phyloP scores from a whole-genome alignment of 2,888 invertebrate genomes.

The Athalia cordata region DNA sequence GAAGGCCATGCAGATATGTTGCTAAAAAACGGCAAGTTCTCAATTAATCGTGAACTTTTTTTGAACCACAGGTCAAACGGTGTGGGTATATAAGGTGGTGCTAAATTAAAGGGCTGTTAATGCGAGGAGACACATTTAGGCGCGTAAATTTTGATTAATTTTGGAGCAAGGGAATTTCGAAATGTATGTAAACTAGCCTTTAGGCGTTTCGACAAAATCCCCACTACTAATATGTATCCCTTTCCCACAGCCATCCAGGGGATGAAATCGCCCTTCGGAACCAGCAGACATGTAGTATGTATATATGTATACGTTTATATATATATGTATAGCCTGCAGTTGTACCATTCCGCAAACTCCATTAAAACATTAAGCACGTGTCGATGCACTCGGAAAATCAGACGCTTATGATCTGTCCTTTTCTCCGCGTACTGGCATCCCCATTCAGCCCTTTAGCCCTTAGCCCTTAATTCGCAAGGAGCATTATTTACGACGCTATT shows the following conservation, averaged over 20 bases:
- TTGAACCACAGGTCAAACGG: too few species aligned
- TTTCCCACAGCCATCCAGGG: not conserved
- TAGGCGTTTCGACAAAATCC: not conserved
- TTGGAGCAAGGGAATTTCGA: not conserved
- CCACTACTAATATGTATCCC: not conserved
- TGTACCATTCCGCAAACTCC: conserved; percentile 71
- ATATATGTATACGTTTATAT: too few species aligned
- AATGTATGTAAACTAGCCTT: not conserved
- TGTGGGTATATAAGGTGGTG: too few species aligned
- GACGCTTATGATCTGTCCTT: conserved; percentile 25
- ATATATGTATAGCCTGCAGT: conserved; percentile 45
- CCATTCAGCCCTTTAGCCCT: not conserved
- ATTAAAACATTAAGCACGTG: conserved; percentile 74
- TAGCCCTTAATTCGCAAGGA: not conserved
- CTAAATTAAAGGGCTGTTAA: too few species aligned
- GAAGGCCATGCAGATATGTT: too few species aligned
- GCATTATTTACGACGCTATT: too few species aligned
- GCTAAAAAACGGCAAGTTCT: too few species aligned
- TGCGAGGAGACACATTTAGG: not conserved
- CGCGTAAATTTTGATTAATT: not conserved
- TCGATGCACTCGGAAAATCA: conserved; percentile 73
- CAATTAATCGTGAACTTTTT: too few species aligned
- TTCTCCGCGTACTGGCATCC: not conserved
- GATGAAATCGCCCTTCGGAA: conserved; percentile 12
- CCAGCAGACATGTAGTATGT: too few species aligned